Conservation (phyloP, 2,113 vertebrate genomes). For the Psammodynastes pulverulentus region DNA sequence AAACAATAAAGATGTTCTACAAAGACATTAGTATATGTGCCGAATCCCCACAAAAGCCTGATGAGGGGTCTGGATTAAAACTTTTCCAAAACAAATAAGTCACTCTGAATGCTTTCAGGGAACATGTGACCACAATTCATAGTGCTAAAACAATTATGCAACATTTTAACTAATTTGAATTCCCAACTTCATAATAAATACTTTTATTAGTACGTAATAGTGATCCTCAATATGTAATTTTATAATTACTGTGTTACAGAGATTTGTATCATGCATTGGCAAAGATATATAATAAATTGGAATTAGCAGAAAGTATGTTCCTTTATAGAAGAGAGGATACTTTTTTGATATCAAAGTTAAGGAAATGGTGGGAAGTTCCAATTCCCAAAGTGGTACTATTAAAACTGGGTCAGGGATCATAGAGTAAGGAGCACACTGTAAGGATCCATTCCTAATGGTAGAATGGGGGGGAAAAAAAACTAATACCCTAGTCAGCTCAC, state of each 20-base stretch:
- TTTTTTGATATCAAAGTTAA: conserved; percentile 44
- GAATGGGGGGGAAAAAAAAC: conserved; percentile 7
- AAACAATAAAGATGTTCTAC: not conserved
- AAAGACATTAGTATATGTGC: not conserved
- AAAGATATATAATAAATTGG: not conserved
- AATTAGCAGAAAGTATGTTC: conserved; percentile 31
- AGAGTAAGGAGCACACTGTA: conserved; percentile 5
- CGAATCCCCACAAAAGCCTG: not conserved
- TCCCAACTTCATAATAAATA: not conserved
- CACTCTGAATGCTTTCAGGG: not conserved
- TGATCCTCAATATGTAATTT: not conserved
- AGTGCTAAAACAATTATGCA: not conserved
- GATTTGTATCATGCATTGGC: not conserved
- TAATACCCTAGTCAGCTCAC: not conserved
- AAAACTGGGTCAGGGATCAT: conserved; percentile 28
- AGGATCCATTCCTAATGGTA: not conserved
- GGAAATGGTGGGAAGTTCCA: conserved; percentile 31
- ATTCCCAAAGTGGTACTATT: conserved; percentile 9
- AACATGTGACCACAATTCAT: not conserved
- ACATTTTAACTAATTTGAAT: not conserved
- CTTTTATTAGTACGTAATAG: not conserved
- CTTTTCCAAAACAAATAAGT: not conserved
- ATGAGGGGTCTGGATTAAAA: not conserved
- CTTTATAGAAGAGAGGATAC: conserved; percentile 24
- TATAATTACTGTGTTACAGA: not conserved